These are phyloP conservation scores for Euplexia lucipara DNA, from an alignment of 2,888 invertebrate species.

Conservation along the genomic window DNA sequence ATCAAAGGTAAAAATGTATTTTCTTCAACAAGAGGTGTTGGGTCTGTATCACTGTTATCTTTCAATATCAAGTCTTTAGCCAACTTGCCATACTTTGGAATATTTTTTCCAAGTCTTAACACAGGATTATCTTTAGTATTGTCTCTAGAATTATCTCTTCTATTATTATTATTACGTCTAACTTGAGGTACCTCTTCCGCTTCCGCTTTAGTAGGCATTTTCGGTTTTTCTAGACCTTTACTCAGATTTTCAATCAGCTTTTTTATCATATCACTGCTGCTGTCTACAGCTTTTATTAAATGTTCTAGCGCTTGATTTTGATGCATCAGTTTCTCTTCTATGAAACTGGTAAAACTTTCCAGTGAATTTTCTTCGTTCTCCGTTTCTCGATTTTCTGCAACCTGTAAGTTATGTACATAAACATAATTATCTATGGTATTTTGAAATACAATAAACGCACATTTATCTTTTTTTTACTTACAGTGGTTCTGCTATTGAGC, in stretches of 20 bases:
- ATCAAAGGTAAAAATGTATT: constrained; percentile 39
- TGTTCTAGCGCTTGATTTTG: constrained; percentile 79
- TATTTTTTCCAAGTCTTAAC: constrained; percentile 71
- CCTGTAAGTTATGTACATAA: constrained; percentile 63
- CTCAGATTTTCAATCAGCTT: constrained; percentile 73
- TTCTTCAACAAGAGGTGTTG: constrained; percentile 71
- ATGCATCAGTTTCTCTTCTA: constrained; percentile 77
- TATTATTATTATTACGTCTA: constrained; percentile 62
- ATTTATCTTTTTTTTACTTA: constrained; percentile 58
- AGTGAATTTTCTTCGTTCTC: constrained; percentile 38
- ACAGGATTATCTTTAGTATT: constrained; percentile 68
- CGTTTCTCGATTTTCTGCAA: constrained; percentile 68
- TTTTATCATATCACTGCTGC: constrained; percentile 71
- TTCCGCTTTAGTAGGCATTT: constrained; percentile 73
- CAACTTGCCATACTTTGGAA: constrained; percentile 77
- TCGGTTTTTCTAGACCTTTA: constrained; percentile 67
- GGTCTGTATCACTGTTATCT: constrained; percentile 68
- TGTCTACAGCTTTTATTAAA: constrained; percentile 69
- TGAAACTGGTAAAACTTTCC: constrained; percentile 66
- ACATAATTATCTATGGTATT: too few species aligned
- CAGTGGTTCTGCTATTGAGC: constrained; percentile 57
- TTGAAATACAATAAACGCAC: too few species aligned
- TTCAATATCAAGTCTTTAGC: constrained; percentile 72
- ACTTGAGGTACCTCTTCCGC: constrained; percentile 64
- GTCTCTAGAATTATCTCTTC: constrained; percentile 42